Base-by-base conservation (phyloP, 2,888 invertebrate species). In the Agelastica alni region DNA sequence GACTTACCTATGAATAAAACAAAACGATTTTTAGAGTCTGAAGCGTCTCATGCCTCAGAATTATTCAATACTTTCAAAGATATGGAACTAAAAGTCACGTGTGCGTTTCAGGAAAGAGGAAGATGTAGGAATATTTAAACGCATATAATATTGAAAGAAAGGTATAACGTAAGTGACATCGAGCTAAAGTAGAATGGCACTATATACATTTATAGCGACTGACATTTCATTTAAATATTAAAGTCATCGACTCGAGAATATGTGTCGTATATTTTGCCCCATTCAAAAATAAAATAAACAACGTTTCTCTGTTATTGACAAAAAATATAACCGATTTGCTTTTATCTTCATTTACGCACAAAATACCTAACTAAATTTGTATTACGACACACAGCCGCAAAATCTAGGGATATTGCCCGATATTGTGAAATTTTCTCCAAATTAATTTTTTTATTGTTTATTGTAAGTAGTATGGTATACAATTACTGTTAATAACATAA, bases 1-100 rank as follows among this genome's bases (percentile, higher is more conserved):
- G 72, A 71, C 70, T 70, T 57, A 68, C 64, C 68, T 70, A 75
- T 75, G 75, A 75, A 75, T 75, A 75, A 75, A 75, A 74, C 73
- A 74, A 64, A 71, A 71, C 70, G 72, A 74, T 73, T 72, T 73
- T 73, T 71, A 70, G 68, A 70, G 71, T 66, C 69, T 61, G 70
- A 62, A 66, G 68, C 68, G 70, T 65, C 64, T 68, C 68, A 61
- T 67, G 65, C 64, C 65, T 62, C 61, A 65, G 71, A 74, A 75
- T 74, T 74, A 74, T 74, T 75, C 73, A 74, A 74, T 74, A 73
- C 73, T 67, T 68, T 67, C 70, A 66, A 68, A 71, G 68, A 72
- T 70, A 71, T 72, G 71, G 69, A 52, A 49, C 49, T 51, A 26
- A 44, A 17, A 70, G 72, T 71, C 72, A 73, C 72, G 72, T 72